phyloP scores from a whole-genome alignment of 2,888 invertebrate genomes.

The Hyposoter dolosus region DNA sequence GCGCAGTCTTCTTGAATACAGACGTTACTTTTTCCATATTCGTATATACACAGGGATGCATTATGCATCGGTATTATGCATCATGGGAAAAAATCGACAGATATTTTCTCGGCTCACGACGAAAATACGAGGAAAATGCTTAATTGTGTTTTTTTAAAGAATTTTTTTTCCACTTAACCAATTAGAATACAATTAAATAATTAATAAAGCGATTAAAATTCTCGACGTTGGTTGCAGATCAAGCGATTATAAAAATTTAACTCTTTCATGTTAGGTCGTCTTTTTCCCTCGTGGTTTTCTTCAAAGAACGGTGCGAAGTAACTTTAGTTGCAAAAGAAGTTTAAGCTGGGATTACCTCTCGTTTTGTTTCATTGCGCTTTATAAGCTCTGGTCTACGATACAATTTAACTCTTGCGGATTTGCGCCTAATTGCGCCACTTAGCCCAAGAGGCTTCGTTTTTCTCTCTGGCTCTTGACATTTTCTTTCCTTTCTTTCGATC shows the following conservation, averaged over 20 bases:
- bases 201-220: neutral
- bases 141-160: neutral
- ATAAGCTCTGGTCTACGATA: neutral
- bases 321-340: neutral
- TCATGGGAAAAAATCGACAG: neutral
- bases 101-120: neutral
- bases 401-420: conserved; percentile 54
- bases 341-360: neutral
- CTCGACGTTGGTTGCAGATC: neutral
- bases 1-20: neutral
- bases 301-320: neutral
- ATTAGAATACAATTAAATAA: conserved; percentile 4
- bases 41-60: neutral
- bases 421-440: conserved; percentile 66
- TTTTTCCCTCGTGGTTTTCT: neutral
- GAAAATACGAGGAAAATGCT: neutral
- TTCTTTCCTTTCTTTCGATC: neutral
- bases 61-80: neutral
- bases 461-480: neutral
- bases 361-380: neutral
- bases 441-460: neutral
- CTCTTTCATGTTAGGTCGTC: neutral
- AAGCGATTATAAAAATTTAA: neutral
- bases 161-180: neutral
- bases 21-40: conserved; percentile 1